A percentile compares a stretch with the other conserved stretches of the same genome.
Evolutionary conservation across 64 coral and sea anemone genomes (phyloP).

Genomic region (Pachyseris speciosa): DNA sequence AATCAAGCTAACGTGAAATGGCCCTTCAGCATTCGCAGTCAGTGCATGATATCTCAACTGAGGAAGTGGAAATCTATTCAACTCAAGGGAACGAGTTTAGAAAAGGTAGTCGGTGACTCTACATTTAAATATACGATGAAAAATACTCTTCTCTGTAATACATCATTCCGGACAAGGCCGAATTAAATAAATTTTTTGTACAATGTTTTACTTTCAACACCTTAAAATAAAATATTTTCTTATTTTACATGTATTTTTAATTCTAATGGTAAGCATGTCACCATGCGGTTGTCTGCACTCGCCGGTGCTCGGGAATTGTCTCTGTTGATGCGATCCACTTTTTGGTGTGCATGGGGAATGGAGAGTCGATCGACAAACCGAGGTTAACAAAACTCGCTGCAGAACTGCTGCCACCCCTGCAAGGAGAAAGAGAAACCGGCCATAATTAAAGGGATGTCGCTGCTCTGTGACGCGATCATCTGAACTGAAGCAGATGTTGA

Average conservation of each 20-base stretch:
- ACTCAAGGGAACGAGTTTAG: no score
- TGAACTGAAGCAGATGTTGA: no score
- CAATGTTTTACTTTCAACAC: not conserved
- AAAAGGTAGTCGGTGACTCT: not conserved
- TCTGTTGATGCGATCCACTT: conserved; percentile 19
- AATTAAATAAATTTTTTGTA: conserved; percentile 9
- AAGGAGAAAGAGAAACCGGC: not conserved
- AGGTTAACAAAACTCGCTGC: conserved; percentile 95
- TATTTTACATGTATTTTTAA: not conserved
- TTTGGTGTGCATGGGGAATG: conserved; percentile 63
- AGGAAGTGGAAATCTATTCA: not conserved
- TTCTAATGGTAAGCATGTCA: not conserved
- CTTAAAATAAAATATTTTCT: not conserved
- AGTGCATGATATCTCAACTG: no score
- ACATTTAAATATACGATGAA: not conserved
- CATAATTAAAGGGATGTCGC: no score
- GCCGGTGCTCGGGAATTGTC: conserved; percentile 10
- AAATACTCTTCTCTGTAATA: conserved; percentile 14
- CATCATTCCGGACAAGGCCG: not conserved
- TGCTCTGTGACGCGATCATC: no score
- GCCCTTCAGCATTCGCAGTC: no score
- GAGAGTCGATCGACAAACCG: conserved; percentile 88
- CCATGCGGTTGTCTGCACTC: conserved; percentile 41
- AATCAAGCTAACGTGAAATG: no score
- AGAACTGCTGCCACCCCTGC: conserved; percentile 80